phyloP scores from a whole-genome alignment of 2,113 vertebrate genomes.

The Murina feae region DNA sequence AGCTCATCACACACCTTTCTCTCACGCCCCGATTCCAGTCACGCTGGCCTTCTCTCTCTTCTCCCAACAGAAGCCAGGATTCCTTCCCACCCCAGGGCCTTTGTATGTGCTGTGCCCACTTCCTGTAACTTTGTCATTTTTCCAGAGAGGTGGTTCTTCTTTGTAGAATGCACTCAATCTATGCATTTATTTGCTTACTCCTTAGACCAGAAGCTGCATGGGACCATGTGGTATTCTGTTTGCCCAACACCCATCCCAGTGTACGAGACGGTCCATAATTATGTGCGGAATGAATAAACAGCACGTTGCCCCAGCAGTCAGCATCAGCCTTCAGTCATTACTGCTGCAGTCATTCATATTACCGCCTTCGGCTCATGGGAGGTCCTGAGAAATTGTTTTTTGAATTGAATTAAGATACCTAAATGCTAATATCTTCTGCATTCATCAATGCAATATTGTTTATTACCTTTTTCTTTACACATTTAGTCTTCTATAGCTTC shows the following conservation, averaged over 20 bases:
- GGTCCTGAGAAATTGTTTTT: not conserved
- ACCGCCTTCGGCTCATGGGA: not conserved
- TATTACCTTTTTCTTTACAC: not conserved
- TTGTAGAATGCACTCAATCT: not conserved
- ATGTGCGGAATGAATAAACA: not conserved
- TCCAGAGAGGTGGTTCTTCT: not conserved
- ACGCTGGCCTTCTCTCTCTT: not conserved
- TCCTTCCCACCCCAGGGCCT: not conserved
- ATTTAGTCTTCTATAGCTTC: not conserved
- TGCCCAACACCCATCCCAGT: not conserved
- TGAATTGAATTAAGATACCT: slow-evolving; percentile 1
- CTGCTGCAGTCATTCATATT: not conserved
- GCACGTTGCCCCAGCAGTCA: not conserved
- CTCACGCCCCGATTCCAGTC: not conserved
- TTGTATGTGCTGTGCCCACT: not conserved
- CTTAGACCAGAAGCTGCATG: not conserved
- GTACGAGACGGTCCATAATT: not conserved
- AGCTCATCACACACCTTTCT: slow-evolving; percentile 21
- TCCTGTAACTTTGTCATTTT: not conserved
- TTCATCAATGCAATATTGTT: not conserved
- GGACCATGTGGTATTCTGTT: not conserved
- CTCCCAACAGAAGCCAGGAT: not conserved
- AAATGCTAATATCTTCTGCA: not conserved
- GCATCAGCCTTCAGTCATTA: not conserved
- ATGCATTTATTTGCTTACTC: not conserved